Conservation (phyloP, 1,140 invertebrate species). For the Camponotus pennsylvanicus region DNA sequence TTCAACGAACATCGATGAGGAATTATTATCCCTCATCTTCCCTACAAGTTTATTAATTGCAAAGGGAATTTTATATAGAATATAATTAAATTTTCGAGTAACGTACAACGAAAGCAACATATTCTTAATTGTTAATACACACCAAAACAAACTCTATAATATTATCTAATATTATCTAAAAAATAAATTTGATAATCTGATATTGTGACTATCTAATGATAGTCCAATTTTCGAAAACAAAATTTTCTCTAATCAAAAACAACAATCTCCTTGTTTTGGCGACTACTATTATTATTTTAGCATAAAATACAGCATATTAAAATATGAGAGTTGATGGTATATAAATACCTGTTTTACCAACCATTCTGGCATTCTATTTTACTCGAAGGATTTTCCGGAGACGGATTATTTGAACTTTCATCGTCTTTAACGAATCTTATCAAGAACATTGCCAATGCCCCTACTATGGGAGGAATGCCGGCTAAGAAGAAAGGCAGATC, state of each 20-base stretch:
- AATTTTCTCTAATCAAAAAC: background rate
- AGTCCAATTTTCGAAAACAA: background rate
- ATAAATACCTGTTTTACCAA: constrained; percentile 74
- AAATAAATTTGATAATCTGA: too few relatives aligned
- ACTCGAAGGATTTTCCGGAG: background rate
- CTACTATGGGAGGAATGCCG: constrained; percentile 94
- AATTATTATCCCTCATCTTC: background rate
- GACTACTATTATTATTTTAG: background rate
- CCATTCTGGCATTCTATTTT: constrained; percentile 70
- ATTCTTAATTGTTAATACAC: background rate
- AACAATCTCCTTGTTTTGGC: background rate
- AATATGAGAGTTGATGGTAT: constrained; percentile 61
- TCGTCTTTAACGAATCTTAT: constrained; percentile 87
- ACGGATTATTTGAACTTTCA: constrained; percentile 26
- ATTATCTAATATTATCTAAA: background rate
- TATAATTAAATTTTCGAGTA: background rate
- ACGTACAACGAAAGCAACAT: background rate
- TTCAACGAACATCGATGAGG: constrained; percentile 2
- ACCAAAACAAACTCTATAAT: background rate
- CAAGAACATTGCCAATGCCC: constrained; percentile 91
- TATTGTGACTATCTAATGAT: too few relatives aligned
- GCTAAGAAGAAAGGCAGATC: constrained; percentile 93
- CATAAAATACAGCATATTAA: background rate
- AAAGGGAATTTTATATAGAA: background rate
- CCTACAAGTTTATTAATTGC: constrained; percentile 23